Evolutionary conservation across 1,140 invertebrate genomes (phyloP).

Genomic region (Hypothenemus hampei): DNA sequence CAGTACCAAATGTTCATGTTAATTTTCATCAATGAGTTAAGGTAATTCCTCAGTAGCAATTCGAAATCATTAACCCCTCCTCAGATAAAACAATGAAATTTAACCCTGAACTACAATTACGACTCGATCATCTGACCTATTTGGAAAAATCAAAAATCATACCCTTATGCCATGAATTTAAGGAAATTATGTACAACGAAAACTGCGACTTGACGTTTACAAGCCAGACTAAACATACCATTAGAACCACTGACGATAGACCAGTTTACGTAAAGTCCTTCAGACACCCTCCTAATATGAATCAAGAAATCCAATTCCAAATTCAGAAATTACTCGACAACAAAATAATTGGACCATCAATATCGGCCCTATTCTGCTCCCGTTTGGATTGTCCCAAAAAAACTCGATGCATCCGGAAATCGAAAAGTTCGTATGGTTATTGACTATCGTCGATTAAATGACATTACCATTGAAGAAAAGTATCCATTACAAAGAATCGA

Average conservation of each 20-base stretch:
- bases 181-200: conserved; percentile 12
- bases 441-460: conserved; percentile 46
- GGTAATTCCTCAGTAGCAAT: conserved; percentile 8
- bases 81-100: background rate
- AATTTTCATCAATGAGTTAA: conserved; percentile 16
- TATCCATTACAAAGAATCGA: conserved; percentile 54
- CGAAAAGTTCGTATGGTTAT: conserved; percentile 43
- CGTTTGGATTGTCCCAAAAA: conserved; percentile 42
- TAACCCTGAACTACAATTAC: conserved; percentile 3
- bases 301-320: conserved; percentile 39
- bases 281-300: conserved; percentile 15
- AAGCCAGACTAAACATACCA: conserved; percentile 14
- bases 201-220: conserved; percentile 12
- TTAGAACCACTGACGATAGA: conserved; percentile 2
- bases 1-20: background rate
- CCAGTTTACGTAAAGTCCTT: conserved; percentile 7
- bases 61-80: background rate
- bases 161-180: conserved; percentile 11
- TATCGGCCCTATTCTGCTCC: conserved; percentile 37
- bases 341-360: conserved; percentile 37
- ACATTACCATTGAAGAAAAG: conserved; percentile 44
- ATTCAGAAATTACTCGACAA: conserved; percentile 36
- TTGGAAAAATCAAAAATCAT: conserved; percentile 11
- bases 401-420: conserved; percentile 39
- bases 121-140: conserved; percentile 3